Conservation (phyloP, 2,797 vertebrate genomes). For the Typhlichthys subterraneus region DNA sequence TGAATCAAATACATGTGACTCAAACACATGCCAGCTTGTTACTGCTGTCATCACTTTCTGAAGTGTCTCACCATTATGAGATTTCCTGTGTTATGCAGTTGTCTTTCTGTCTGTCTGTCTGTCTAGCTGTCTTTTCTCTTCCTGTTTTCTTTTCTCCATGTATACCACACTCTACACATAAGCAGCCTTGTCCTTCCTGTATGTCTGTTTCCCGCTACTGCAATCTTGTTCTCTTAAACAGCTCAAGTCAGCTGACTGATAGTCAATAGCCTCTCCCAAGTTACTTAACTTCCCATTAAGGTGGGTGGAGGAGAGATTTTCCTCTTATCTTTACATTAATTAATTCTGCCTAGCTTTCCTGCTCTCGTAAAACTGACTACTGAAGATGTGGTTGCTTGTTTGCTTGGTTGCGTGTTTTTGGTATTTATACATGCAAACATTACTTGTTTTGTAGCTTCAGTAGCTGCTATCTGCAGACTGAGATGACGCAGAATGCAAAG, state of each 20-base stretch:
- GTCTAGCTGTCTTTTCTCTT: slow-evolving; percentile 18
- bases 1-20: neutral
- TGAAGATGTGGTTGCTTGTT: neutral
- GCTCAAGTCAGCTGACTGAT: neutral
- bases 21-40: slow-evolving; percentile 3
- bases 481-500: neutral
- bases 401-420: neutral
- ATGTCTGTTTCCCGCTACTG: neutral
- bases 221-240: neutral
- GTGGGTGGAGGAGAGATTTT: neutral
- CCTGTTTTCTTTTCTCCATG: neutral
- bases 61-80: neutral
- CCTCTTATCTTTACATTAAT: neutral
- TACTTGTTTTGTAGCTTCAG: neutral
- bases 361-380: neutral
- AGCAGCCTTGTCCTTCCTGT: neutral
- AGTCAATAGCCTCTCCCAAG: slow-evolving; percentile 5
- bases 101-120: slow-evolving; percentile 29
- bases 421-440: too few species aligned
- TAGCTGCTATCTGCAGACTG: neutral
- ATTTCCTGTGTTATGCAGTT: slow-evolving; percentile 7
- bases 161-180: neutral
- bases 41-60: neutral
- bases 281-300: slow-evolving; percentile 6
- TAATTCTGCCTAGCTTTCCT: neutral